phyloP scores from a whole-genome alignment of 1,140 invertebrate species.

The Leptinotarsa lineolata region DNA sequence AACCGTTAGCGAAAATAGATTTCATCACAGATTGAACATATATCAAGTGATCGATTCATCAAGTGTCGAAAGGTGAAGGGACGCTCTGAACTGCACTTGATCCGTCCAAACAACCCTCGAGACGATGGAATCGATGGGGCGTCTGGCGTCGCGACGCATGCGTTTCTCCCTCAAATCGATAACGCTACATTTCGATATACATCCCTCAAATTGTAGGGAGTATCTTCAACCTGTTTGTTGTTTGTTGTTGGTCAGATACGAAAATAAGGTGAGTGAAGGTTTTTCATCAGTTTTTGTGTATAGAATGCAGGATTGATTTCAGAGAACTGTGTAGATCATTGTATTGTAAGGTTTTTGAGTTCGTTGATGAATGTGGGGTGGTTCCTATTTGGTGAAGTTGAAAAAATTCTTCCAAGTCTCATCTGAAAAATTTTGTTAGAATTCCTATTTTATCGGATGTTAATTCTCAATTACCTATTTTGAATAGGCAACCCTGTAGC shows the following conservation, averaged over 20 bases:
- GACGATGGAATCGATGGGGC: slow-evolving; percentile 33
- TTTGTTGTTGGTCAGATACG: slow-evolving; percentile 17
- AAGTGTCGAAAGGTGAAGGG: not conserved
- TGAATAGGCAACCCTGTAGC: too few species aligned
- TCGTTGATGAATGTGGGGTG: too few species aligned
- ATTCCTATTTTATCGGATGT: too few species aligned
- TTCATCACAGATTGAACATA: too few species aligned
- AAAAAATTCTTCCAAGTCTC: too few species aligned
- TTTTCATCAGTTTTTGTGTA: not conserved
- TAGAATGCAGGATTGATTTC: too few species aligned
- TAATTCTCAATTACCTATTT: too few species aligned
- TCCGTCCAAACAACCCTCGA: not conserved
- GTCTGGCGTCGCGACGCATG: slow-evolving; percentile 40
- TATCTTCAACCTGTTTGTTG: slow-evolving; percentile 22
- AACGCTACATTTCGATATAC: slow-evolving; percentile 35
- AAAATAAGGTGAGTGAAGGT: slow-evolving; percentile 14
- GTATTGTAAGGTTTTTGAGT: too few species aligned
- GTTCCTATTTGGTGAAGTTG: too few species aligned
- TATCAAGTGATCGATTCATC: not conserved
- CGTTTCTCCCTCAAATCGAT: slow-evolving; percentile 36
- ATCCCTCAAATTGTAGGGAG: slow-evolving; percentile 27
- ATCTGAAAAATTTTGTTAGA: too few species aligned
- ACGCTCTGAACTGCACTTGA: slow-evolving; percentile 1
- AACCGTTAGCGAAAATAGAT: too few species aligned
- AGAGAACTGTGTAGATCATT: too few species aligned